Evolutionary conservation across 2,888 invertebrate species (phyloP).

Genomic region (Volucella inflata): DNA sequence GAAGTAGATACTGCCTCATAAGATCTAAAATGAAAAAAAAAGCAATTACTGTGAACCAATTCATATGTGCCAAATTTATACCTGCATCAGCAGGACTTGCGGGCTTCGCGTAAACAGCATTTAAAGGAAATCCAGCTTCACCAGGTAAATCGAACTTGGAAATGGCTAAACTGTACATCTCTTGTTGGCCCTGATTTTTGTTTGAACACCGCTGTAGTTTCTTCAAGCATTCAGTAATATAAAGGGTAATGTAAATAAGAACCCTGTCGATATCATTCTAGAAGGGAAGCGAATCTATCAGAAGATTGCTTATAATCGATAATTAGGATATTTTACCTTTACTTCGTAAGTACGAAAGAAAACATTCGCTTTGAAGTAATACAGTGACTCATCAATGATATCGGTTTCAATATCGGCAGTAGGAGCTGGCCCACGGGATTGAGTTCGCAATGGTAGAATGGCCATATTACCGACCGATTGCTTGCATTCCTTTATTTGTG

Average conservation of each 20-base stretch:
- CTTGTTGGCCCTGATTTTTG: conserved; percentile 95
- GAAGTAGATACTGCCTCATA: conserved; percentile 96
- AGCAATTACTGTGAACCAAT: too few relatives aligned
- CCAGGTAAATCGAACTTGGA: conserved; percentile 98
- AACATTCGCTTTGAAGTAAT: conserved; percentile 99
- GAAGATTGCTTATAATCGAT: neutral
- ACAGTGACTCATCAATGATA: conserved; percentile 98
- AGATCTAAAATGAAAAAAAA: conserved; percentile 86
- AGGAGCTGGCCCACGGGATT: conserved; percentile 96
- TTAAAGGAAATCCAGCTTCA: conserved; percentile 96
- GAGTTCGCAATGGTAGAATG: conserved; percentile 94
- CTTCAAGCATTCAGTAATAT: conserved; percentile 98
- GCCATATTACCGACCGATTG: conserved; percentile 96
- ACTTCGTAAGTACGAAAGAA: conserved; percentile 99
- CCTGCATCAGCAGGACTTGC: conserved; percentile 91
- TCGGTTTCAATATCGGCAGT: conserved; percentile 90
- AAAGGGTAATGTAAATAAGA: conserved; percentile 97
- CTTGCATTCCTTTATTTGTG: conserved; percentile 90
- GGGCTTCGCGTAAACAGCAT: conserved; percentile 97
- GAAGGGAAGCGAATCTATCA: conserved; percentile 78
- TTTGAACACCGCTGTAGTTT: conserved; percentile 95
- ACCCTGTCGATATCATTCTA: conserved; percentile 98
- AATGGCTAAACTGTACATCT: conserved; percentile 98
- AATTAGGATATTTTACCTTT: conserved; percentile 87
- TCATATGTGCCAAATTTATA: conserved; percentile 80